Conservation (phyloP, 2,888 invertebrate species). For the Salpingus planirostris region DNA sequence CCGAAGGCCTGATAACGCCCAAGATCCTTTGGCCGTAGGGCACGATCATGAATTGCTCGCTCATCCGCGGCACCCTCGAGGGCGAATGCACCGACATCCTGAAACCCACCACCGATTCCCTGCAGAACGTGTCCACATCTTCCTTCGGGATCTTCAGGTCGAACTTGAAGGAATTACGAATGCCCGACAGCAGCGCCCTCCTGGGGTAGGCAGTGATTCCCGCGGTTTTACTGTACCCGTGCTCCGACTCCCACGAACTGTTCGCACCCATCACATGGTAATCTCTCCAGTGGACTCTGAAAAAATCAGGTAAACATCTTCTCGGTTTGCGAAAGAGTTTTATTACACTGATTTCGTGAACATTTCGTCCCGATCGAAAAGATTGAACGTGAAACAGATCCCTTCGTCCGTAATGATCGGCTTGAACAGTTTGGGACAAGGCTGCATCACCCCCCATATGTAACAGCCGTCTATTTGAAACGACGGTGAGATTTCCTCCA, state of each 20-base stretch:
- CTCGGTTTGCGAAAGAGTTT: too few relatives aligned
- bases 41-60: conserved; percentile 3
- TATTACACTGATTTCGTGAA: conserved; percentile 9
- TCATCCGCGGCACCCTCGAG: conserved; percentile 49
- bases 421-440: not conserved
- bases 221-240: conserved; percentile 48
- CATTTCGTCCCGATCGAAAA: conserved; percentile 5
- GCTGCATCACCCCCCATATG: too few relatives aligned
- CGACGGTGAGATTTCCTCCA: not conserved
- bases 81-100: conserved; percentile 50
- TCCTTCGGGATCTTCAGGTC: conserved; percentile 19
- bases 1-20: conserved; percentile 30
- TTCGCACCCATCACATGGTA: conserved; percentile 17
- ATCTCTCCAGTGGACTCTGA: conserved; percentile 12
- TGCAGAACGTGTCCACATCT: conserved; percentile 25
- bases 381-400: conserved; percentile 11
- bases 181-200: conserved; percentile 54
- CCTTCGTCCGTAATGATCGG: conserved; percentile 9
- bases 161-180: conserved; percentile 35
- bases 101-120: conserved; percentile 22
- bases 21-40: conserved; percentile 3
- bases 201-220: conserved; percentile 54
- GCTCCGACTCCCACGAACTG: conserved; percentile 50
- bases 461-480: conserved; percentile 1
- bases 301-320: too few relatives aligned